Conservation (phyloP, 2,888 invertebrate genomes). For the Drosophila macrospina region DNA sequence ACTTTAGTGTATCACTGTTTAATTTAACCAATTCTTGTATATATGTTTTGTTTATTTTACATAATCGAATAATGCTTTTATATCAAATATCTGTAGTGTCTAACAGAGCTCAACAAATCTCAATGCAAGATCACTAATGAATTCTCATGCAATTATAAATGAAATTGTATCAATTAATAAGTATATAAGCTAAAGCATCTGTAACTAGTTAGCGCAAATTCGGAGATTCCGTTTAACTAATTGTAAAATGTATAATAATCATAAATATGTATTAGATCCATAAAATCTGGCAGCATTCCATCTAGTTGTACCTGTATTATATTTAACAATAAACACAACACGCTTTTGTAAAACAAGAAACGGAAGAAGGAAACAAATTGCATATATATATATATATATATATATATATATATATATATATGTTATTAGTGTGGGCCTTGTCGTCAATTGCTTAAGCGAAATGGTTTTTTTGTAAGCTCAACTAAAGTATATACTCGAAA, state of each 20-base stretch:
- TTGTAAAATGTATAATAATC: slow-evolving; percentile 43
- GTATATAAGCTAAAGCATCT: slow-evolving; percentile 32
- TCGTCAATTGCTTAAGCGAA: slow-evolving; percentile 53
- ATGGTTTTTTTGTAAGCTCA: slow-evolving; percentile 36
- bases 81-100: slow-evolving; percentile 13
- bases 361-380: slow-evolving; percentile 10
- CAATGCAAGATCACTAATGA: slow-evolving; percentile 38
- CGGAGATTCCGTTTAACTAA: slow-evolving; percentile 44
- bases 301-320: slow-evolving; percentile 61
- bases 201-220: slow-evolving; percentile 46
- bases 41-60: slow-evolving; percentile 25
- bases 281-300: slow-evolving; percentile 38
- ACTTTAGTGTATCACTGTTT: slow-evolving; percentile 1
- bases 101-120: slow-evolving; percentile 21
- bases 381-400: slow-evolving; percentile 1
- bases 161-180: slow-evolving; percentile 50
- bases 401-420: neutral
- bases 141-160: slow-evolving; percentile 59
- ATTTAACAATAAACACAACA: slow-evolving; percentile 24
- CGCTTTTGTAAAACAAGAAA: slow-evolving; percentile 25
- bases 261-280: slow-evolving; percentile 21
- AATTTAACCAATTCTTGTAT: slow-evolving; percentile 24
- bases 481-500: slow-evolving; percentile 55
- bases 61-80: slow-evolving; percentile 4
- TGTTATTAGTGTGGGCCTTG: slow-evolving; percentile 41